Base-by-base conservation (phyloP, 2,113 vertebrate species). In the Coregonus clupeaformis region DNA sequence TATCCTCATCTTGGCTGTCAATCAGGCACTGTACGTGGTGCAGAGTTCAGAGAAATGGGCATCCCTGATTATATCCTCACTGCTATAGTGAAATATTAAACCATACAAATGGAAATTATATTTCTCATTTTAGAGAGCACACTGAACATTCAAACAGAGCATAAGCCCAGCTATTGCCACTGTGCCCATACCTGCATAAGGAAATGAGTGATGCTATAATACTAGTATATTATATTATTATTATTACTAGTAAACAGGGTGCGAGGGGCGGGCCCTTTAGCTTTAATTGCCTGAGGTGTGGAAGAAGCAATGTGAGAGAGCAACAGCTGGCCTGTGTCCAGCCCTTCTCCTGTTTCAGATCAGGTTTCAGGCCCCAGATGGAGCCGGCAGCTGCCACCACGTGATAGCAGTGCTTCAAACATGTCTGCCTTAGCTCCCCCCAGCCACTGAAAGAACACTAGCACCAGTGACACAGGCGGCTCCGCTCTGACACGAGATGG, bases 251-350 rank as follows among this genome's bases (percentile, higher is more conserved):
- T 60, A n/a, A 60, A n/a, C 57, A 22, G 57, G 18, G n/a, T 52
- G 12, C 13, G 16, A 30, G 64, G 27, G 25, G 29, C 2, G 6
- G 62, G 3, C 22, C 1, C 16, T 7, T 27, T 52, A 11, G 47
- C 55, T 69, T 76, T 84, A 76, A 72, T 77, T 82, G 77, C 72
- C 32, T 30, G 78, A 79, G 77, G 82, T 79, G 84, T 84, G 69
- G 71, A 83, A 55, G 64, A 86, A 79, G 68, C 49, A 72, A 79
- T 77, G 80, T 80, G 77, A 57, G 71, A 73, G 60, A 83, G 80
- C 82, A 89, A 86, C 89, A 92, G 87, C 85, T 88, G 87, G 89
- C 87, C 62, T 3, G 66, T 63, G 82, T 81, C 84, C 86, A 85
- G 65, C 64, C 18, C 79, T 69, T 88, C 85, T 89, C 85, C 73